Percentiles rank a stretch among this genome's conserved stretches.
Evolutionary conservation across 2,113 vertebrate genomes (phyloP).

Genomic region (Cinclus mexicanus): DNA sequence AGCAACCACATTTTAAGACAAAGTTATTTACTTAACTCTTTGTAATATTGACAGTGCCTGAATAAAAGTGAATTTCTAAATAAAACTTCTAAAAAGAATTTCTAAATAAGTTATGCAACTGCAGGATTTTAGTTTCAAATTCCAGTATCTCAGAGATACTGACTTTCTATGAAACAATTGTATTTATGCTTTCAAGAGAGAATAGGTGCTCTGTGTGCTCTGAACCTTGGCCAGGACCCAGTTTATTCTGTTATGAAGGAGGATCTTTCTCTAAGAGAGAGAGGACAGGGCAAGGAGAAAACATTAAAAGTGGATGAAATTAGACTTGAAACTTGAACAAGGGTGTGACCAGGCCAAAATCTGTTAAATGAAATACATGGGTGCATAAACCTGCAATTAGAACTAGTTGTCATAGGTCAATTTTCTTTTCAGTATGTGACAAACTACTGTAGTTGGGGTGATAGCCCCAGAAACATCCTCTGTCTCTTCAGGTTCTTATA

Average conservation of each 20-base stretch:
- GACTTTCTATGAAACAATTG: not conserved
- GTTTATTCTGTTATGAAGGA: not conserved
- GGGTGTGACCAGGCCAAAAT: not conserved
- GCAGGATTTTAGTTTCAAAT: slow-evolving; percentile 25
- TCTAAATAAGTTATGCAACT: not conserved
- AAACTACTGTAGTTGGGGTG: not conserved
- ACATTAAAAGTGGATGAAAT: not conserved
- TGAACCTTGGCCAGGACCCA: not conserved
- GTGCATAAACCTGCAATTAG: not conserved
- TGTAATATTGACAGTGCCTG: not conserved
- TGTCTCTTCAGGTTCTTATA: not conserved
- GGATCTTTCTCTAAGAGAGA: not conserved
- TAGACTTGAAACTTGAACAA: not conserved
- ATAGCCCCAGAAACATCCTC: not conserved
- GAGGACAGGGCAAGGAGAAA: not conserved
- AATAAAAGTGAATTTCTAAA: not conserved
- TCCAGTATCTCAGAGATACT: not conserved
- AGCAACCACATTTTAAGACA: not conserved
- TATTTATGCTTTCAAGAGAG: not conserved
- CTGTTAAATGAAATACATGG: not conserved
- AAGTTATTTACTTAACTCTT: not conserved
- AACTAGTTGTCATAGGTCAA: not conserved
- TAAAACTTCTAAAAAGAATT: not conserved
- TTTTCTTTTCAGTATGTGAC: not conserved
- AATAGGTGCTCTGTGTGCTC: not conserved